Evolutionary conservation across 2,797 vertebrate species (phyloP).

Genomic region (Peromyscus eremicus): DNA sequence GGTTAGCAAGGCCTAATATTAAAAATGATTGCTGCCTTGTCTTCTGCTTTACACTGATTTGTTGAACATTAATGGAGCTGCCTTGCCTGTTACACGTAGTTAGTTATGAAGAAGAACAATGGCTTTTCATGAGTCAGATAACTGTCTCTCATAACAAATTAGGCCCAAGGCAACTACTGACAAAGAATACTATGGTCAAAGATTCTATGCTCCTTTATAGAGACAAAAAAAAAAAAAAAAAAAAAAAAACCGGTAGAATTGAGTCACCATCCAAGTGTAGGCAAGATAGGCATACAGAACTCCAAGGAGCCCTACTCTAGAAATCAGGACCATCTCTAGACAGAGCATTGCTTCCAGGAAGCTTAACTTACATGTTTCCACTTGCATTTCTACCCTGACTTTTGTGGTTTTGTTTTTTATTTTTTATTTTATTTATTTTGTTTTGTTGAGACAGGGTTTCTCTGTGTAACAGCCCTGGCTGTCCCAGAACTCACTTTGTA

Average conservation of each 20-base stretch:
- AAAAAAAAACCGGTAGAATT: background rate
- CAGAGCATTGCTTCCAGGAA: background rate
- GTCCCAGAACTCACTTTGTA: background rate
- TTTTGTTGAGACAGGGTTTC: background rate
- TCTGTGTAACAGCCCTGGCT: background rate
- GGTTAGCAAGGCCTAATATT: constrained; percentile 51
- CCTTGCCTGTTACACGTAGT: background rate
- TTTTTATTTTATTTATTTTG: background rate
- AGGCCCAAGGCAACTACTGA: constrained; percentile 6
- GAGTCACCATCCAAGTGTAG: background rate
- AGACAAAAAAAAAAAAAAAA: constrained; percentile 17
- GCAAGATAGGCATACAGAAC: background rate
- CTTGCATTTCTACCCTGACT: background rate
- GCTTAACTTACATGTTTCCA: background rate
- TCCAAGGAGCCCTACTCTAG: background rate
- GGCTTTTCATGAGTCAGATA: constrained; percentile 37
- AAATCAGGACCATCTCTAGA: background rate
- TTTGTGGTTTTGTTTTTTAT: background rate
- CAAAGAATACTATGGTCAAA: constrained; percentile 44
- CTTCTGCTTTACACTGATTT: constrained; percentile 27
- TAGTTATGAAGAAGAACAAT: background rate
- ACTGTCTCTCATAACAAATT: constrained; percentile 45
- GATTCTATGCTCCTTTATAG: constrained; percentile 22
- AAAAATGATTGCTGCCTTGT: constrained; percentile 30
- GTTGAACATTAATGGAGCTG: constrained; percentile 21